Evolutionary conservation across 2,888 invertebrate genomes (phyloP), one percentile per base, ranked within the genome.

Genomic region (Coleophora flavipennella): DNA sequence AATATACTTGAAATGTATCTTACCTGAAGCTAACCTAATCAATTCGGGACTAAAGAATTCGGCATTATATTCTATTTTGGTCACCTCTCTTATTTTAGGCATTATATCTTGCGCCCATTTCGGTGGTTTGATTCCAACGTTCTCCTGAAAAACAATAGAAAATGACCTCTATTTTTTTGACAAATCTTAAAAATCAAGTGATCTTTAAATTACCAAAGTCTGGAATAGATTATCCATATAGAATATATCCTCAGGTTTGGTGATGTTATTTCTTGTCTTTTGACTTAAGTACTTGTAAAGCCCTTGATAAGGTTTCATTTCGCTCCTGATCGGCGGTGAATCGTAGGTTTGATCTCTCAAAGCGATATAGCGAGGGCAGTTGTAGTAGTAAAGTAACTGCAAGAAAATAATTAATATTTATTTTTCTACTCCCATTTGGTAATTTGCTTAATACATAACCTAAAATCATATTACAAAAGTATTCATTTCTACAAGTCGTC

Each of bases 331-430:
- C 47, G 75, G 70, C 2, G 77, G 74, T 8, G 49, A 45, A 7
- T 63, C 51, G 47, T 79, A 79, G 0, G 60, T 53, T 42, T 59
- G 48, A 36, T 73, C 48, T 37, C 75, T 68, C 34, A 79, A 49
- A 52, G 57, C 48, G 6, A 69, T 44, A 42, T 84, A 86, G 10
- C 65, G 57, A 4, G 76, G 78, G 42, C 85, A 85, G 48, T 79
- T 80, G 51, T 79, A 81, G 66, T 77, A 83, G 51, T 83, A 85
- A 27, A 83, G 55, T n/a, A 85, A 56, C 85, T 85, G 65, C 35
- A 20, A 20, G 3, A 20, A 20, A 20, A 20, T n/a, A n/a, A n/a
- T n/a, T n/a, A n/a, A n/a, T n/a, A n/a, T n/a, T n/a, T n/a, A n/a
- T n/a, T n/a, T n/a, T n/a, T n/a, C n/a, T n/a, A n/a, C n/a, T n/a